Evolutionary conservation across 2,888 invertebrate genomes (phyloP).

Genomic region (Pachliopta kotzebuea): DNA sequence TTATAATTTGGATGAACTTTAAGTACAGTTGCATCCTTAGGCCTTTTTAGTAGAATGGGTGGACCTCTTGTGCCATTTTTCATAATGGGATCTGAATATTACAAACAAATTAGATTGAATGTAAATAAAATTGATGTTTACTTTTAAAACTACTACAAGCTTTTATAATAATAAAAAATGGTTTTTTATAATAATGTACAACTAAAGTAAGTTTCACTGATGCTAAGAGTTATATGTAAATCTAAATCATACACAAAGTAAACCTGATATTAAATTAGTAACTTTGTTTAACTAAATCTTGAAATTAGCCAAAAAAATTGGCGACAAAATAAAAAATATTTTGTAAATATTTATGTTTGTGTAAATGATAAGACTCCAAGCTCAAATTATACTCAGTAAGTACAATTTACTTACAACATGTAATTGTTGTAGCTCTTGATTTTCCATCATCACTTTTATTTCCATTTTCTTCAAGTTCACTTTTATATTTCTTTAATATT

Average conservation of each 20-base stretch:
- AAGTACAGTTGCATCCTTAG: conserved; percentile 69
- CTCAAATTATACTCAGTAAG: conserved; percentile 14
- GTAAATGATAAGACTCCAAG: too few relatives aligned
- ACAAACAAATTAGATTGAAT: background rate
- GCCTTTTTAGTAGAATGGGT: conserved; percentile 67
- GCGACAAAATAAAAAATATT: too few relatives aligned
- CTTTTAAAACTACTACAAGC: too few relatives aligned
- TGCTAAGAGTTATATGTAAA: too few relatives aligned
- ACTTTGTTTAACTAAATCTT: too few relatives aligned
- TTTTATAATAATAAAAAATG: background rate
- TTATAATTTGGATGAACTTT: conserved; percentile 61
- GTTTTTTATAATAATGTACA: too few relatives aligned
- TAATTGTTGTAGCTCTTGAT: conserved; percentile 63
- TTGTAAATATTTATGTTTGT: too few relatives aligned
- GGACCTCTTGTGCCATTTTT: conserved; percentile 70
- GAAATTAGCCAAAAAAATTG: too few relatives aligned
- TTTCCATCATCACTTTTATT: conserved; percentile 43
- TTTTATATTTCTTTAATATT: conserved; percentile 55
- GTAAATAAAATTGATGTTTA: background rate
- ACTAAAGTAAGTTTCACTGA: too few relatives aligned
- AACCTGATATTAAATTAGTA: too few relatives aligned
- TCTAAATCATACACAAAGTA: too few relatives aligned
- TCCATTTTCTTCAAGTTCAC: conserved; percentile 43
- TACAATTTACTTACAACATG: conserved; percentile 62
- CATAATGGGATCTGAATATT: conserved; percentile 61